These are phyloP conservation scores for Numida meleagris DNA, from an alignment of 2,113 vertebrate genomes.

Conservation along the genomic window DNA sequence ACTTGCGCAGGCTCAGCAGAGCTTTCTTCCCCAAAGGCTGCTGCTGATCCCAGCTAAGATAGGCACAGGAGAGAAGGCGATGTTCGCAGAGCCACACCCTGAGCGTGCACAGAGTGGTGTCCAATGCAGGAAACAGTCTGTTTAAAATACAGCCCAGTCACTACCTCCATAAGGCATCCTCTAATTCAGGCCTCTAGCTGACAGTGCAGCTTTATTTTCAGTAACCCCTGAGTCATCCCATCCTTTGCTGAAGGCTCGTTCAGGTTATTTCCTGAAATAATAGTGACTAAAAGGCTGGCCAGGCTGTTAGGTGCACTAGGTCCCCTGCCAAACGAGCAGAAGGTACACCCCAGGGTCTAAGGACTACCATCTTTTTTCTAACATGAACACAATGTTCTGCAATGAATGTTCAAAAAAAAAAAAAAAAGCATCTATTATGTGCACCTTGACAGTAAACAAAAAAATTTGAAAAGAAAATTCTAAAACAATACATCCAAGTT, in stretches of 20 bases:
- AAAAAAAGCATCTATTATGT: neutral
- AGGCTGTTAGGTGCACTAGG: neutral
- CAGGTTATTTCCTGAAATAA: neutral
- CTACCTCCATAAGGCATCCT: neutral
- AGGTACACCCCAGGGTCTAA: neutral
- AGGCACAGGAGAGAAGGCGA: neutral
- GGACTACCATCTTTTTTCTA: fast-evolving
- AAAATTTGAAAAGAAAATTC: neutral
- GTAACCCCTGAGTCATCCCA: constrained; percentile 2
- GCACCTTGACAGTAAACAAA: neutral
- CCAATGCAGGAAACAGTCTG: neutral
- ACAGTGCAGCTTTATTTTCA: neutral
- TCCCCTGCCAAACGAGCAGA: neutral
- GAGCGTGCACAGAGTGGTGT: neutral
- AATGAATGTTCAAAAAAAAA: neutral
- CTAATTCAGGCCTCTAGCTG: neutral
- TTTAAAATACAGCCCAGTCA: neutral
- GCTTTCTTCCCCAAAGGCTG: neutral
- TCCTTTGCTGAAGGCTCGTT: neutral
- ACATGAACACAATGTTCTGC: neutral
- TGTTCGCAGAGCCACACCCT: neutral
- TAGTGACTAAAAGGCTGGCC: constrained; percentile 6
- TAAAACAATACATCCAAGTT: neutral
- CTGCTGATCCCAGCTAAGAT: neutral
- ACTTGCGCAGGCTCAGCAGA: neutral